Evolutionary conservation across 1,140 invertebrate species (phyloP).

Genomic region (Hetaerina americana): DNA sequence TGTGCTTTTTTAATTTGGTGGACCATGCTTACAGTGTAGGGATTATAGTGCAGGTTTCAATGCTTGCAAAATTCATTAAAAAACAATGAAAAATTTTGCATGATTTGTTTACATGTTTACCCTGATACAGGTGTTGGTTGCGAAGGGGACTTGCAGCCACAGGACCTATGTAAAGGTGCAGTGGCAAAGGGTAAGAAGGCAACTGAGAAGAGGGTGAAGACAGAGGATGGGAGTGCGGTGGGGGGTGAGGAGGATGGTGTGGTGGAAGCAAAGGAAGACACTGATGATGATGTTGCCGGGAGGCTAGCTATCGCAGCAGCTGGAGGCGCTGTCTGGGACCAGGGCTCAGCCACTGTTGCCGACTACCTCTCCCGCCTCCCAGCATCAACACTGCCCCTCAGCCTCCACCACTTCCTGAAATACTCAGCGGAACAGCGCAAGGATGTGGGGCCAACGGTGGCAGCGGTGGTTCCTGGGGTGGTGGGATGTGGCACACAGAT

Average conservation of each 20-base stretch:
- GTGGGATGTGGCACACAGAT: not conserved
- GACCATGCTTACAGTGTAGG: too few species aligned
- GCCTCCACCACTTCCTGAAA: slow-evolving; percentile 69
- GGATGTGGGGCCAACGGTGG: not conserved
- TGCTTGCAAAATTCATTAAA: too few species aligned
- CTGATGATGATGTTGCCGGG: slow-evolving; percentile 30
- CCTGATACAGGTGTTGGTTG: not conserved
- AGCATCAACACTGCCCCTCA: slow-evolving; percentile 57
- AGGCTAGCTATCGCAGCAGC: slow-evolving; percentile 33
- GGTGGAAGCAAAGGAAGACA: slow-evolving; percentile 23
- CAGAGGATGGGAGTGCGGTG: not conserved
- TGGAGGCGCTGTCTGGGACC: slow-evolving; percentile 61
- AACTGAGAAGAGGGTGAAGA: not conserved
- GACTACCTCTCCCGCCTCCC: slow-evolving; percentile 65
- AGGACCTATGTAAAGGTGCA: slow-evolving; percentile 3
- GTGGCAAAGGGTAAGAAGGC: not conserved
- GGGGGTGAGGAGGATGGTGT: not conserved
- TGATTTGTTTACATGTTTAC: too few species aligned
- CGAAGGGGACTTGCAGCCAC: slow-evolving; percentile 1
- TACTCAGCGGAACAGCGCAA: slow-evolving; percentile 65
- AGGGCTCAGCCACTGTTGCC: slow-evolving; percentile 54
- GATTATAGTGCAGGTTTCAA: too few species aligned
- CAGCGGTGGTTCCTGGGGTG: not conserved
- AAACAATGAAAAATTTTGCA: too few species aligned
- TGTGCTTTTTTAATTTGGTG: too few species aligned